A percentile compares a stretch with the other conserved stretches of the same genome.
phyloP scores from a whole-genome alignment of 92 coral and sea anemone species.

The Porites evermanni region DNA sequence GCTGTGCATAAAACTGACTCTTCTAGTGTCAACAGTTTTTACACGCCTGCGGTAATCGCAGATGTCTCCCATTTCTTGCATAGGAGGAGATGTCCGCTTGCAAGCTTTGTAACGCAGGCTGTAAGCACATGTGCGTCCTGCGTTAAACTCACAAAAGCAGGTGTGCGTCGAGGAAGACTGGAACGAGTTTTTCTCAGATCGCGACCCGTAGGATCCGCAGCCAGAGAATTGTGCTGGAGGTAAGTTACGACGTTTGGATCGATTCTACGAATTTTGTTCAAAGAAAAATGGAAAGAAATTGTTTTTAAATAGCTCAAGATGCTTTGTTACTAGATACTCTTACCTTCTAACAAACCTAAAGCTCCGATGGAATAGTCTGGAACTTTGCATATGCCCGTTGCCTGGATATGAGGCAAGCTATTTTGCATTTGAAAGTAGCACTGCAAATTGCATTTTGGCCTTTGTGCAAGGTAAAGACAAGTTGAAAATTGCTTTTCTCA shows the following conservation, averaged over 20 bases:
- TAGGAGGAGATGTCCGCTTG: no score
- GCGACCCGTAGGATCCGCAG: not conserved
- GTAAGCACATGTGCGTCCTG: no score
- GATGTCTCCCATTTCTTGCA: no score
- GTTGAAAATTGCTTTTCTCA: not conserved
- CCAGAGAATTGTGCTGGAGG: not conserved
- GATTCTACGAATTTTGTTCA: no score
- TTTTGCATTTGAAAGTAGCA: not conserved
- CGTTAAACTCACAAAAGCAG: not conserved
- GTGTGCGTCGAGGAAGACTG: not conserved
- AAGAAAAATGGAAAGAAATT: not conserved
- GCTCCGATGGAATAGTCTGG: conserved; percentile 3
- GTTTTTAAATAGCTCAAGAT: not conserved
- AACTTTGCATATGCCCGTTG: conserved; percentile 4
- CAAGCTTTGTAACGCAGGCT: no score
- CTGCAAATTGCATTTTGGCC: not conserved
- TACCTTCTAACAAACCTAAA: not conserved
- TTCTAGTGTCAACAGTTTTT: no score
- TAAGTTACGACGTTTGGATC: not conserved
- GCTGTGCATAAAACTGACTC: no score
- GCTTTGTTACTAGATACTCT: not conserved
- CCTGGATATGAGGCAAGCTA: conserved; percentile 32
- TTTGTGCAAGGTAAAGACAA: not conserved
- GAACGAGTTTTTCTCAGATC: not conserved
- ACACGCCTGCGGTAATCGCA: no score